These are phyloP conservation scores for Sylvicola fuscatus DNA, from an alignment of 2,888 invertebrate genomes.

Conservation along the genomic window DNA sequence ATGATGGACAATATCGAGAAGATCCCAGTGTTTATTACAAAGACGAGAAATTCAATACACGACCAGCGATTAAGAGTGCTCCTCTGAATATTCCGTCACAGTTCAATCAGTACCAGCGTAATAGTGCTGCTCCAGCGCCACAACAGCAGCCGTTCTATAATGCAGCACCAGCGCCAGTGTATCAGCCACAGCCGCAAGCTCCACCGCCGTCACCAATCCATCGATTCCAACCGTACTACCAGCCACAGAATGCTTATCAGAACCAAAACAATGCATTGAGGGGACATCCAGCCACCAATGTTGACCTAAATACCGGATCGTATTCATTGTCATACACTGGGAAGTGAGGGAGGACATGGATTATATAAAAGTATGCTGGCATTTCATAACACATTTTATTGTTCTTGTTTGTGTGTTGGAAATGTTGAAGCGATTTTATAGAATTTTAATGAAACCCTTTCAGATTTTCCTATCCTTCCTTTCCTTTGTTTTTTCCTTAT, in stretches of 20 bases:
- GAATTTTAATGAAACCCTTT: no score
- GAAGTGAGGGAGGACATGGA: conserved; percentile 13
- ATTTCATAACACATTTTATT: neutral
- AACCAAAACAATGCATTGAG: conserved; percentile 20
- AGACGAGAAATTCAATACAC: conserved; percentile 36
- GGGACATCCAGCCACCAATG: conserved; percentile 51
- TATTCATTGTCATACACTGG: conserved; percentile 57
- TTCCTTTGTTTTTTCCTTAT: no score
- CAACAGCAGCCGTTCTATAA: conserved; percentile 11
- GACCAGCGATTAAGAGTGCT: conserved; percentile 13
- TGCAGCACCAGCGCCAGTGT: conserved; percentile 10
- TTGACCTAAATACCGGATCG: conserved; percentile 53
- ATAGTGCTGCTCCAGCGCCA: conserved; percentile 15
- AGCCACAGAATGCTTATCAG: conserved; percentile 4
- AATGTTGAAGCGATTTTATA: no score
- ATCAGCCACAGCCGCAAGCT: conserved; percentile 11
- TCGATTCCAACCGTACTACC: conserved; percentile 8
- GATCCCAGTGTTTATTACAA: conserved; percentile 62
- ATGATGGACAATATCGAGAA: conserved; percentile 71
- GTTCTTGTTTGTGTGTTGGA: no score
- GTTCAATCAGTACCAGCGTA: conserved; percentile 16
- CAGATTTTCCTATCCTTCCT: no score
- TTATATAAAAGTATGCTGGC: neutral
- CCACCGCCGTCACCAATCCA: conserved; percentile 13
- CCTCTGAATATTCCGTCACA: conserved; percentile 14